Conservation (phyloP, 2,113 vertebrate species). For the Aramus guarauna region DNA sequence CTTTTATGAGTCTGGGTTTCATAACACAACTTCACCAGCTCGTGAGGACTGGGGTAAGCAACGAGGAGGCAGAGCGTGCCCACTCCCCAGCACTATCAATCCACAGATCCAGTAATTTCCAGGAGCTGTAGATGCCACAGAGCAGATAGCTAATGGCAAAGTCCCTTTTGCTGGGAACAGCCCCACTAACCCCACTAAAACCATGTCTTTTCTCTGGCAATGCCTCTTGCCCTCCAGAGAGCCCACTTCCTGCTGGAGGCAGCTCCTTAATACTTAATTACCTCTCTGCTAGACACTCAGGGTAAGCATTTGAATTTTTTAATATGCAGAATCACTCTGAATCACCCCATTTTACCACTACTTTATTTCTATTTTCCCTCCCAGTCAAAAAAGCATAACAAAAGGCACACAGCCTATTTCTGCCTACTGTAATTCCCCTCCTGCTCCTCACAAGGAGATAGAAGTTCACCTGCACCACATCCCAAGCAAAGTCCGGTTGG, state of each 20-base stretch:
- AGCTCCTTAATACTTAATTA: background rate
- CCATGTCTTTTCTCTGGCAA: background rate
- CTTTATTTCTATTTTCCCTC: background rate
- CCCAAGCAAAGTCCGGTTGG: background rate
- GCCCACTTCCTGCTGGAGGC: background rate
- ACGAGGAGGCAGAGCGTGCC: fast-evolving
- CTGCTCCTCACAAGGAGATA: background rate
- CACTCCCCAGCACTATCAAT: background rate
- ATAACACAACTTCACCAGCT: background rate
- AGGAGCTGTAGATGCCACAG: background rate
- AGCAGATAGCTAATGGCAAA: background rate
- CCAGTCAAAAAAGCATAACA: background rate
- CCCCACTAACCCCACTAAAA: background rate
- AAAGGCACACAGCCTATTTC: background rate
- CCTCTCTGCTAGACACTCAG: background rate
- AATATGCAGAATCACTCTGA: background rate
- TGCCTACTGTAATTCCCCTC: background rate
- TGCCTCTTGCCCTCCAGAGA: background rate
- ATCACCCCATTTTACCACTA: background rate
- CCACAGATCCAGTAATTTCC: background rate
- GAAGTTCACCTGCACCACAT: background rate
- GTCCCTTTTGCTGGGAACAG: background rate
- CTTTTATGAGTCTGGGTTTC: background rate
- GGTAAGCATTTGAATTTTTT: background rate
- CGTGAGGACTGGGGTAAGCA: background rate